A percentile compares a stretch with the other conserved stretches of the same genome.
Conservation (phyloP, 2,888 invertebrate genomes). For the Uropetala carovei region DNA sequence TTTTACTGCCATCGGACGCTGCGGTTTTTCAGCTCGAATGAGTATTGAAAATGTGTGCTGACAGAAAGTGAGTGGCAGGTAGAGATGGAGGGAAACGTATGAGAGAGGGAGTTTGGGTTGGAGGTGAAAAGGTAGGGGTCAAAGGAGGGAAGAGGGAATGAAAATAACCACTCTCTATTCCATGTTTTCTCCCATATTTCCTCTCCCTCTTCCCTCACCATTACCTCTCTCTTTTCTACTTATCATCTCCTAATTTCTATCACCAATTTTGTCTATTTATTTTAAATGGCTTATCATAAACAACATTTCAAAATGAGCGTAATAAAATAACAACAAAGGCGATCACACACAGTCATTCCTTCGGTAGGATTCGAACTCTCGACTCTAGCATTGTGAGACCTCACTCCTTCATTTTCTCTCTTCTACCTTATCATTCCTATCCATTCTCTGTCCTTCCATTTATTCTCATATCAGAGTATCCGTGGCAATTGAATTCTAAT, state of each 20-base stretch:
- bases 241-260: too few relatives aligned
- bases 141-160: neutral
- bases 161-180: neutral
- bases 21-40: slow-evolving; percentile 28
- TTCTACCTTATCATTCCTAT: too few relatives aligned
- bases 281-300: too few relatives aligned
- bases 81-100: neutral
- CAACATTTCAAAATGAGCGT: too few relatives aligned
- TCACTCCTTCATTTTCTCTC: too few relatives aligned
- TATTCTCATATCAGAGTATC: neutral
- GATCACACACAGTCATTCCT: too few relatives aligned
- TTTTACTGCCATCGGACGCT: slow-evolving; percentile 31
- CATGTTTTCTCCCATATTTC: neutral
- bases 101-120: too few relatives aligned
- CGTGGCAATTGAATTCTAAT: neutral
- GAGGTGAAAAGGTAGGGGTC: neutral
- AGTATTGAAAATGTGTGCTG: slow-evolving; percentile 21
- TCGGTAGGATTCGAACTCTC: too few relatives aligned
- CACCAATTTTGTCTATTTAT: too few relatives aligned
- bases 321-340: too few relatives aligned
- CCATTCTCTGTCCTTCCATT: too few relatives aligned
- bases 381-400: too few relatives aligned
- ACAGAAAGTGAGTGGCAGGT: slow-evolving; percentile 24
- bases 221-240: neutral
- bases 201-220: neutral